Conservation (phyloP, 2,888 invertebrate species). For the Megastigmus dorsalis region DNA sequence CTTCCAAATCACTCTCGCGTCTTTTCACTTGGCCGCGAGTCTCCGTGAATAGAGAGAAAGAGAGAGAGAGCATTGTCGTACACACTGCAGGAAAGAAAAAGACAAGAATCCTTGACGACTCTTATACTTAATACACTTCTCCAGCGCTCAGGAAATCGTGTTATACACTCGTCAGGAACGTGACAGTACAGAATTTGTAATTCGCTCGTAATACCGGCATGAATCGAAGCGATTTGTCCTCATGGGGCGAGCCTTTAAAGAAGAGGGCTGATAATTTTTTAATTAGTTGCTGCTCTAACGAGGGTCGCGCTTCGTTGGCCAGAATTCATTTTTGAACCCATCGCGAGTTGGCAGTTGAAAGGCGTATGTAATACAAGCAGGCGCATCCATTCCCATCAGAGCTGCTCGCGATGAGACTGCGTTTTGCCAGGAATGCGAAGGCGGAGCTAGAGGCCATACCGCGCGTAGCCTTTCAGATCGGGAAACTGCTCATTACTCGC, state of each 20-base stretch:
- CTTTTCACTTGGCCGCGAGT: constrained; percentile 38
- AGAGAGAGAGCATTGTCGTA: constrained; percentile 7
- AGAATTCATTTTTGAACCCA: neutral
- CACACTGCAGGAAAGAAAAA: constrained; percentile 30
- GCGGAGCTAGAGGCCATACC: constrained; percentile 66
- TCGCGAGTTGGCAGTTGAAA: neutral
- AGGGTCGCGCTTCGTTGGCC: neutral
- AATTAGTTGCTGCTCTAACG: neutral
- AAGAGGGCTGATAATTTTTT: neutral
- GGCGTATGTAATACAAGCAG: too few species aligned
- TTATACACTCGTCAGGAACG: constrained; percentile 2
- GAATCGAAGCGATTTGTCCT: constrained; percentile 4
- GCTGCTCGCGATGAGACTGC: constrained; percentile 29
- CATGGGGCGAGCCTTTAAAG: neutral
- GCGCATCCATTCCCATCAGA: neutral
- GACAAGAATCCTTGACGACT: neutral
- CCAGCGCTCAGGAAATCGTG: constrained; percentile 32
- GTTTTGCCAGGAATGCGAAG: constrained; percentile 63
- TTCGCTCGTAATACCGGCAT: neutral
- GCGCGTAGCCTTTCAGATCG: constrained; percentile 62
- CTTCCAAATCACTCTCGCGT: constrained; percentile 52
- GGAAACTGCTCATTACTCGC: constrained; percentile 69
- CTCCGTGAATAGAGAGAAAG: constrained; percentile 20
- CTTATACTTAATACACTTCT: constrained; percentile 18
- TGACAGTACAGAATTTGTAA: constrained; percentile 1